A percentile compares a stretch with the other conserved stretches of the same genome.
phyloP scores from a whole-genome alignment of 64 coral and sea anemone species.

The Hydrozoanthus tunicans region DNA sequence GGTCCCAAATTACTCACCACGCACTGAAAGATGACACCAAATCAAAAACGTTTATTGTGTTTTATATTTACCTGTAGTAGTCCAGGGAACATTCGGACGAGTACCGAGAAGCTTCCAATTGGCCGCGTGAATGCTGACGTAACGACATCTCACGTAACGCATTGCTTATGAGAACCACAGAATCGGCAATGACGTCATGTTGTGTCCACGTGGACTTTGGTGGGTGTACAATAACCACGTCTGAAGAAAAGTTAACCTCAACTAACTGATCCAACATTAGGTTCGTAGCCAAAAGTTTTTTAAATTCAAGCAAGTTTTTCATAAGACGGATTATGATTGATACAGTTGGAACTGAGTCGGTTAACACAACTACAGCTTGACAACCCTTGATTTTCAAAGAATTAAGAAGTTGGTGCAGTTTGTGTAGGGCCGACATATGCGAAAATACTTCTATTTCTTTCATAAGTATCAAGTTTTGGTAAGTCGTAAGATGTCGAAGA shows the following conservation, averaged over 20 bases:
- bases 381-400: constrained; percentile 22
- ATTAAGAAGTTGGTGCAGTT: not conserved
- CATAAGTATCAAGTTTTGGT: not conserved
- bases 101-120: not conserved
- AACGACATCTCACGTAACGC: constrained; percentile 16
- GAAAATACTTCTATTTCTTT: not conserved
- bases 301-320: not conserved
- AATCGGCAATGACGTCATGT: constrained; percentile 3
- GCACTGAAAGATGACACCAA: too few species aligned
- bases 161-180: constrained; percentile 29
- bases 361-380: constrained; percentile 14
- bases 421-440: not conserved
- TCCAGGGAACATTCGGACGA: not conserved
- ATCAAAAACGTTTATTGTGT: not conserved
- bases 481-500: constrained; percentile 26
- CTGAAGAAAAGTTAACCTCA: constrained; percentile 17
- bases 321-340: not conserved
- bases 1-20: too few species aligned
- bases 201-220: not conserved
- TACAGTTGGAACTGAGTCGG: constrained; percentile 15
- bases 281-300: constrained; percentile 27
- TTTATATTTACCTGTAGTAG: constrained; percentile 4
- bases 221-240: constrained; percentile 28
- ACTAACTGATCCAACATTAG: constrained; percentile 1
- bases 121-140: not conserved